Conservation (phyloP, 2,888 invertebrate genomes). For the Tiphia femorata region DNA sequence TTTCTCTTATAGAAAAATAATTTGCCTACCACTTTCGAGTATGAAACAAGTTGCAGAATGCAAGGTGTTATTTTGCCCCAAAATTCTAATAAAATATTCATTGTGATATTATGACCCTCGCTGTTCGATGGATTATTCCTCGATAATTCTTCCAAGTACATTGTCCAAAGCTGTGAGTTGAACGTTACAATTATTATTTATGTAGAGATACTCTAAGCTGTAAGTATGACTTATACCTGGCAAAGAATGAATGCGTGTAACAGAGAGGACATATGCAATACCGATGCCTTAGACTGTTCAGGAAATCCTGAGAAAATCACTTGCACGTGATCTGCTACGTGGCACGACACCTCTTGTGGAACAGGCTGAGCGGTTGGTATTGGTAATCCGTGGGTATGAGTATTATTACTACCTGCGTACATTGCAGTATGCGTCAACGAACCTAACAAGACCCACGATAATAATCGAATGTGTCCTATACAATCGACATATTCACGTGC, state of each 20-base stretch:
- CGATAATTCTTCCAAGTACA: constrained; percentile 94
- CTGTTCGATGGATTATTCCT: constrained; percentile 76
- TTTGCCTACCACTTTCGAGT: constrained; percentile 86
- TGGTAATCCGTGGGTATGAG: constrained; percentile 59
- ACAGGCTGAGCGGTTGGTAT: constrained; percentile 82
- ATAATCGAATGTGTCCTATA: constrained; percentile 91
- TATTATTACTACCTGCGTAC: constrained; percentile 68
- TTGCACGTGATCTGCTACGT: constrained; percentile 97
- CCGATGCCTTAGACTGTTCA: constrained; percentile 92
- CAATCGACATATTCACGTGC: constrained; percentile 96
- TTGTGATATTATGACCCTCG: constrained; percentile 80
- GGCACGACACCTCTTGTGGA: constrained; percentile 95
- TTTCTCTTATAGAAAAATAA: not conserved
- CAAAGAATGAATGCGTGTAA: constrained; percentile 98
- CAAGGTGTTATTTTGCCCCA: constrained; percentile 99
- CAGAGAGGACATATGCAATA: constrained; percentile 94
- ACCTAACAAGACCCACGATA: constrained; percentile 96
- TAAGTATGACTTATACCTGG: constrained; percentile 74
- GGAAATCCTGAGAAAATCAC: constrained; percentile 97
- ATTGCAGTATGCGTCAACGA: constrained; percentile 91
- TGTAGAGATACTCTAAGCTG: not conserved
- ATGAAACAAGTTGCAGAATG: constrained; percentile 90
- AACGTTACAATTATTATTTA: not conserved
- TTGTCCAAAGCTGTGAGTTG: constrained; percentile 86
- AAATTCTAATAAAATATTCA: constrained; percentile 93